These are phyloP conservation scores for Apodemus agrarius DNA, from an alignment of 2,797 vertebrate genomes.

Conservation along the genomic window DNA sequence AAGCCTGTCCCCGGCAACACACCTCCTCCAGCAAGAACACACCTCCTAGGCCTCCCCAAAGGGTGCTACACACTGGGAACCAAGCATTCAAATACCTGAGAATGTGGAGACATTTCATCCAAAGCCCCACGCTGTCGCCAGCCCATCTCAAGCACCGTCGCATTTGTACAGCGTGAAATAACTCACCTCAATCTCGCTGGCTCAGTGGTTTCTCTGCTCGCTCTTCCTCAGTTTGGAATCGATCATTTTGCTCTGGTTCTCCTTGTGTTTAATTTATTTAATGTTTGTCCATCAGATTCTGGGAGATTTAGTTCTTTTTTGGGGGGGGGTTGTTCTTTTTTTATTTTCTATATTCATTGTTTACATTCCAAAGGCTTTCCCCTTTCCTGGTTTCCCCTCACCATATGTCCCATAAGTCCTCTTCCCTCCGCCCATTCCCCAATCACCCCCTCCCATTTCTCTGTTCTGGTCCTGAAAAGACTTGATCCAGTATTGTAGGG, in stretches of 20 bases:
- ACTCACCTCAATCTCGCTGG: background rate
- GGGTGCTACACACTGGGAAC: background rate
- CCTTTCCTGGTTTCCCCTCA: too few relatives aligned
- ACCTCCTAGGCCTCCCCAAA: background rate
- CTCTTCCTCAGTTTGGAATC: background rate
- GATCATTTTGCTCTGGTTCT: background rate
- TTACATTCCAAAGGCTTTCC: too few relatives aligned
- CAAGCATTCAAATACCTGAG: background rate
- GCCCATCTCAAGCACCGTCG: background rate
- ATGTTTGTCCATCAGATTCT: background rate
- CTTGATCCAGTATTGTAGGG: too few relatives aligned
- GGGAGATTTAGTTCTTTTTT: background rate
- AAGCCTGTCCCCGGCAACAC: too few relatives aligned
- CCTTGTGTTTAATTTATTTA: slow-evolving; percentile 7
- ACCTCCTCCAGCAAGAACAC: background rate
- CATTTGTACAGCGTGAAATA: background rate
- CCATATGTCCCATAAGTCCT: too few relatives aligned
- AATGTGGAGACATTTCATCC: too few relatives aligned
- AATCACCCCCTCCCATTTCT: too few relatives aligned
- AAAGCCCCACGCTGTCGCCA: rapidly evolving
- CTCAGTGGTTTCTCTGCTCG: background rate
- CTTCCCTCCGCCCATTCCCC: too few relatives aligned
- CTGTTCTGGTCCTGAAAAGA: too few relatives aligned
- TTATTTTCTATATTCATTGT: too few relatives aligned
- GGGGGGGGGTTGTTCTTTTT: too few relatives aligned